Evolutionary conservation across 2,113 vertebrate genomes (phyloP).

Genomic region (Scomber scombrus): DNA sequence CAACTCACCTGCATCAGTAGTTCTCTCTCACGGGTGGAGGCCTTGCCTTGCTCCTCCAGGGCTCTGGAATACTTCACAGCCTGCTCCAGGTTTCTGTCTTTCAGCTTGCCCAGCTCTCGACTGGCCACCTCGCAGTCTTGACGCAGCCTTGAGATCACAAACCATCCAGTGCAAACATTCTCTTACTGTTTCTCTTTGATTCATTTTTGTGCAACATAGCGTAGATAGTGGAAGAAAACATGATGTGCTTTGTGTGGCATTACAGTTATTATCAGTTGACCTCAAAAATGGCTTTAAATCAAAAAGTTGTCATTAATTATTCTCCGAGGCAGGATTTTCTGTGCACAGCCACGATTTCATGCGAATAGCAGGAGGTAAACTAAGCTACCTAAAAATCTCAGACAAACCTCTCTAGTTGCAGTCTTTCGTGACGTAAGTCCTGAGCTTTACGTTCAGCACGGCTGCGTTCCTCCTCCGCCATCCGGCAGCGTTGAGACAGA

Average conservation of each 20-base stretch:
- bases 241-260: too few relatives aligned
- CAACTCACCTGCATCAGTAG: conserved; percentile 89
- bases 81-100: conserved; percentile 93
- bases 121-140: conserved; percentile 91
- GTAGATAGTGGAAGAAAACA: neutral
- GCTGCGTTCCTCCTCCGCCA: conserved; percentile 89
- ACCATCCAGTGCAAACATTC: conserved; percentile 11
- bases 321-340: neutral
- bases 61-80: conserved; percentile 92
- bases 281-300: too few relatives aligned
- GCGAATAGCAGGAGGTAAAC: neutral
- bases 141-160: conserved; percentile 80
- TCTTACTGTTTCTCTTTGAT: neutral
- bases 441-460: conserved; percentile 87
- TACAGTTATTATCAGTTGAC: too few relatives aligned
- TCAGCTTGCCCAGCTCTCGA: conserved; percentile 90
- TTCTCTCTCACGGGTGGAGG: conserved; percentile 88
- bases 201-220: neutral
- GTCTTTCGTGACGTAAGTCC: conserved; percentile 87
- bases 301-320: neutral
- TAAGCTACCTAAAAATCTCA: neutral
- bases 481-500: conserved; percentile 90
- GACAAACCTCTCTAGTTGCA: conserved; percentile 87
- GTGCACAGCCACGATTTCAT: neutral
- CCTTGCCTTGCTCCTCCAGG: conserved; percentile 91